A percentile compares a stretch with the other conserved stretches of the same genome.
phyloP scores from a whole-genome alignment of 2,888 invertebrate species.

The Ptilodon capucinus region DNA sequence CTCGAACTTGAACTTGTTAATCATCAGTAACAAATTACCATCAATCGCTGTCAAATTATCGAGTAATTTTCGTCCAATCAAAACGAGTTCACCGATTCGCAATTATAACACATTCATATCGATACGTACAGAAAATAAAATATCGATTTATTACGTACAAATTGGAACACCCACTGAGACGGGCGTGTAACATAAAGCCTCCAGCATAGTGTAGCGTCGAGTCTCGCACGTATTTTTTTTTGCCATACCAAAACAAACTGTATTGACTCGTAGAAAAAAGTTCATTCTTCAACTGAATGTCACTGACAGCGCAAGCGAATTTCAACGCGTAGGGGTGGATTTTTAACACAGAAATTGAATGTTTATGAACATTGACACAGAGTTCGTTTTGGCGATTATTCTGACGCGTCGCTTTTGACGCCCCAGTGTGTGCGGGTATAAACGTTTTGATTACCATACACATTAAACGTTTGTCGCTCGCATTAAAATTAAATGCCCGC shows the following conservation, averaged over 20 bases:
- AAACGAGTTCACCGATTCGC: slow-evolving; percentile 32
- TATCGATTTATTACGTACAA: slow-evolving; percentile 37
- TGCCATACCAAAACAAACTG: too few relatives aligned
- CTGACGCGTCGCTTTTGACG: too few relatives aligned
- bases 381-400: too few relatives aligned
- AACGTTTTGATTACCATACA: slow-evolving; percentile 42
- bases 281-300: too few relatives aligned
- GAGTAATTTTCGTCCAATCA: slow-evolving; percentile 33
- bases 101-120: slow-evolving; percentile 28
- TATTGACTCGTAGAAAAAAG: too few relatives aligned
- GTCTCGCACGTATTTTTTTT: too few relatives aligned
- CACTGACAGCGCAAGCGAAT: too few relatives aligned
- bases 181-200: slow-evolving; percentile 29
- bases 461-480: slow-evolving; percentile 70
- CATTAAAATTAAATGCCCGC: slow-evolving; percentile 59
- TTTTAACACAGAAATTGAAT: too few relatives aligned
- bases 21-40: slow-evolving; percentile 27
- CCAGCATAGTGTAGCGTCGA: too few relatives aligned
- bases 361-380: too few relatives aligned
- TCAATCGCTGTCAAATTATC: slow-evolving; percentile 37
- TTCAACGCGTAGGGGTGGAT: too few relatives aligned
- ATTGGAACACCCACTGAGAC: slow-evolving; percentile 53
- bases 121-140: slow-evolving; percentile 35
- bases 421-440: too few relatives aligned
- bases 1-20: not conserved